Evolutionary conservation across 2,113 vertebrate species (phyloP).

Genomic region (Daubentonia madagascariensis): DNA sequence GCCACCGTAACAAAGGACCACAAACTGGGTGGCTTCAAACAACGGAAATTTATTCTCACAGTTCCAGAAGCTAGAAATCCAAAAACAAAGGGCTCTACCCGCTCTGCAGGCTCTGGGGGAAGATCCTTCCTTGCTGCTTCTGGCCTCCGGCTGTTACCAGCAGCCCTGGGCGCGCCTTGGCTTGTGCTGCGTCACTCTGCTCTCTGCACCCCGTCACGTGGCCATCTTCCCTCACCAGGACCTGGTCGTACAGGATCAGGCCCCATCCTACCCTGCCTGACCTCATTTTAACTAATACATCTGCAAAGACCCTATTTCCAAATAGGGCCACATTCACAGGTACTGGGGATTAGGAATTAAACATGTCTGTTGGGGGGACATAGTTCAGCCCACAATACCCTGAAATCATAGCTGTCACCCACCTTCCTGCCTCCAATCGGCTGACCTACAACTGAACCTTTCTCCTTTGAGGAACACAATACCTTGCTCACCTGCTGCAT

Average conservation of each 20-base stretch:
- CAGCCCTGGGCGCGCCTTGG: neutral
- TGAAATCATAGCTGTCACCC: neutral
- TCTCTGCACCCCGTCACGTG: neutral
- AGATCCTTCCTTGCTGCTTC: neutral
- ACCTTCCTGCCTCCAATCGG: neutral
- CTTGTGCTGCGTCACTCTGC: no score
- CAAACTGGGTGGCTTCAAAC: neutral
- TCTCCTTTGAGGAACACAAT: neutral
- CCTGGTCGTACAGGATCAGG: no score
- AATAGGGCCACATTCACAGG: neutral
- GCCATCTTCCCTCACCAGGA: neutral
- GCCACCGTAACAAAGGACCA: neutral
- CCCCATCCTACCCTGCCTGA: neutral
- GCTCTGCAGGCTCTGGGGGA: no score
- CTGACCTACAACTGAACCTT: no score
- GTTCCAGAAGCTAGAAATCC: neutral
- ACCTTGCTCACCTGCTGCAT: neutral
- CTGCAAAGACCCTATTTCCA: neutral
- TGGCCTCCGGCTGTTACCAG: no score
- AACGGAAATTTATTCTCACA: neutral
- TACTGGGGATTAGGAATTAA: neutral
- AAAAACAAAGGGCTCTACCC: accelerated
- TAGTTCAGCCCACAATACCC: neutral
- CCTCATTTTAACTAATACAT: no score
- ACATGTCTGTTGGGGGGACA: accelerated